Conservation (phyloP, 2,888 invertebrate genomes). For the Drosophila recens region DNA sequence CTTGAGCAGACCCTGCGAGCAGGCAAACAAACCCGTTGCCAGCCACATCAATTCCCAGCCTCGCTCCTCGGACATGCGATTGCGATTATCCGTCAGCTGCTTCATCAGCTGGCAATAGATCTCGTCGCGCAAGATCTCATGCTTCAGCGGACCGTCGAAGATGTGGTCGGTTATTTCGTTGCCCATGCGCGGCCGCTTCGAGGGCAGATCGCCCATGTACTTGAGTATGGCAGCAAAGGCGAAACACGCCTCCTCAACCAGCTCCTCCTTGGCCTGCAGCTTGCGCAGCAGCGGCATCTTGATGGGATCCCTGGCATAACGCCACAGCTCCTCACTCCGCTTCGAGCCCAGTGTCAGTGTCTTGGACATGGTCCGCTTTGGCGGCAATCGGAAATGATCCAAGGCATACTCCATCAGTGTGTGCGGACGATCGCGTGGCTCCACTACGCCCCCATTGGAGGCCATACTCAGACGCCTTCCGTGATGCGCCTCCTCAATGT, state of each 20-base stretch:
- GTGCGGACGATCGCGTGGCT: slow-evolving; percentile 93
- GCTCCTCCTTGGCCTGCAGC: slow-evolving; percentile 95
- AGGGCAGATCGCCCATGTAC: slow-evolving; percentile 99
- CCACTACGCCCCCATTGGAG: slow-evolving; percentile 90
- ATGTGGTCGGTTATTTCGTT: slow-evolving; percentile 99
- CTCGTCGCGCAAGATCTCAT: slow-evolving; percentile 98
- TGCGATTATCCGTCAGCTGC: slow-evolving; percentile 98
- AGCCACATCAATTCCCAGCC: slow-evolving; percentile 99
- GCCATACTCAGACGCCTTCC: slow-evolving; percentile 92
- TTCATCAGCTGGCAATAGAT: slow-evolving; percentile 99
- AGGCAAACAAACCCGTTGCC: slow-evolving; percentile 97
- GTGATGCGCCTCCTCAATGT: slow-evolving; percentile 94
- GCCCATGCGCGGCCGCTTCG: slow-evolving; percentile 95
- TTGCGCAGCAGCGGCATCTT: slow-evolving; percentile 97
- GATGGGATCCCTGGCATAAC: slow-evolving; percentile 96
- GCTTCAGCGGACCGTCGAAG: slow-evolving; percentile 98
- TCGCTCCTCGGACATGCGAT: slow-evolving; percentile 97
- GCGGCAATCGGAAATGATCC: slow-evolving; percentile 97
- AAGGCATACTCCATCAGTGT: slow-evolving; percentile 97
- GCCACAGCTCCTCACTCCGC: slow-evolving; percentile 95
- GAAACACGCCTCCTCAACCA: slow-evolving; percentile 97
- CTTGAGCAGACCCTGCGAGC: slow-evolving; percentile 96
- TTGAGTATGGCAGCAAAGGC: slow-evolving; percentile 97
- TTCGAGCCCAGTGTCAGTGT: slow-evolving; percentile 94
- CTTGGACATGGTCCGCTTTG: slow-evolving; percentile 97